Conservation (phyloP, 2,888 invertebrate genomes). For the Anthophora plumipes region DNA sequence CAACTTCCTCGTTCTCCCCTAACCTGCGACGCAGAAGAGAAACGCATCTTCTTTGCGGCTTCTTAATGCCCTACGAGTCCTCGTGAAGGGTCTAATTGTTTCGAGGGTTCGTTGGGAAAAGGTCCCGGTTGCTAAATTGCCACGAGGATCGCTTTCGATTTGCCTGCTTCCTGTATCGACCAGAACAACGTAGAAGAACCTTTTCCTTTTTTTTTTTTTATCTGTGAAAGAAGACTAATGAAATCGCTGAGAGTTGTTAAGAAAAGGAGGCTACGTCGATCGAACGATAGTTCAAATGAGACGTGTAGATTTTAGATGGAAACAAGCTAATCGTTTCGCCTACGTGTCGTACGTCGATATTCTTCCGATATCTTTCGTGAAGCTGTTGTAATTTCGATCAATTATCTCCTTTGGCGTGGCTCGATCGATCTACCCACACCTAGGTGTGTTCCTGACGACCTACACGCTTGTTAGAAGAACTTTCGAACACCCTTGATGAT, state of each 20-base stretch:
- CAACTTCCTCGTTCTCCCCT: slow-evolving; percentile 66
- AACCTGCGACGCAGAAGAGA: slow-evolving; percentile 40
- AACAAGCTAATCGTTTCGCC: slow-evolving; percentile 42
- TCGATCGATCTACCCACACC: slow-evolving; percentile 46
- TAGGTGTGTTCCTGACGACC: slow-evolving; percentile 16
- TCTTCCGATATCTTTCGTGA: neutral
- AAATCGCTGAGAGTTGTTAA: too few relatives aligned
- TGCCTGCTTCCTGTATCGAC: slow-evolving; percentile 58
- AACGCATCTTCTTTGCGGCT: slow-evolving; percentile 67
- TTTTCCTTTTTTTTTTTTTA: too few relatives aligned
- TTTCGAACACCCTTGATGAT: slow-evolving; percentile 34
- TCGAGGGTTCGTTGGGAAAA: slow-evolving; percentile 60
- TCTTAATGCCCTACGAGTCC: slow-evolving; percentile 59
- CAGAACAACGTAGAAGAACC: too few relatives aligned
- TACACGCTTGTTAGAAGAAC: slow-evolving; percentile 34
- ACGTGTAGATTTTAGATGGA: slow-evolving; percentile 1
- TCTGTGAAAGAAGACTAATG: neutral
- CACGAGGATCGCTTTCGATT: slow-evolving; percentile 62
- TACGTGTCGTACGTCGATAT: slow-evolving; percentile 33
- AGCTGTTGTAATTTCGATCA: slow-evolving; percentile 48
- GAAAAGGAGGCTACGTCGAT: neutral
- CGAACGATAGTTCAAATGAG: neutral
- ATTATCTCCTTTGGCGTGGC: slow-evolving; percentile 34
- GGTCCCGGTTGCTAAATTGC: slow-evolving; percentile 55
- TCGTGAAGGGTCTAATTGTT: slow-evolving; percentile 78